Evolutionary conservation across 1,140 invertebrate genomes (phyloP).

Genomic region (Babylonia areolata): DNA sequence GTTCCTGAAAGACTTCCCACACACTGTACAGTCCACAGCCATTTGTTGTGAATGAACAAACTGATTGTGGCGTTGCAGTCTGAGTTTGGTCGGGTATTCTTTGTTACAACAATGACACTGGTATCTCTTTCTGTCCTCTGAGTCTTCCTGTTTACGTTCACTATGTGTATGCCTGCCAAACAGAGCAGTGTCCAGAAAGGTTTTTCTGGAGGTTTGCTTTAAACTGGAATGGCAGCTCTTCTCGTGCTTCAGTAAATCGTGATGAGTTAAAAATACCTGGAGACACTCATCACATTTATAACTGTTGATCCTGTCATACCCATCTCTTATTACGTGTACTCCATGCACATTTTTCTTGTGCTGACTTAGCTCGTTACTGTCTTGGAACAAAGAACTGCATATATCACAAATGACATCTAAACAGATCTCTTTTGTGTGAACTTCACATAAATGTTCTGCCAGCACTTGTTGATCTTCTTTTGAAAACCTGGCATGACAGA

Average conservation of each 20-base stretch:
- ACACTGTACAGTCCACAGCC: too few relatives aligned
- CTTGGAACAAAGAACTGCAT: background rate
- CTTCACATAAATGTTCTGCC: background rate
- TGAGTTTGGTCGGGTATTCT: background rate
- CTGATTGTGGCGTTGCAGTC: background rate
- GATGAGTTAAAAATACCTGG: background rate
- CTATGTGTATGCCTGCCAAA: background rate
- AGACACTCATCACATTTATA: background rate
- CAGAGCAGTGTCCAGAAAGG: background rate
- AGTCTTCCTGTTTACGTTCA: background rate
- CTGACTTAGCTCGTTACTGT: background rate
- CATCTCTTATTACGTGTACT: too few relatives aligned
- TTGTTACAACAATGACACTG: background rate
- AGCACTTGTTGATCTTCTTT: background rate
- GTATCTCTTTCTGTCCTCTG: background rate
- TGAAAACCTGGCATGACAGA: background rate
- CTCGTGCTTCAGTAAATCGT: background rate
- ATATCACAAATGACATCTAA: background rate
- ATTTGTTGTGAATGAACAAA: background rate
- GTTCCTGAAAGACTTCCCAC: too few relatives aligned
- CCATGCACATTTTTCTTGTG: background rate
- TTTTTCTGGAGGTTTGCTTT: background rate
- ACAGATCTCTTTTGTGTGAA: background rate
- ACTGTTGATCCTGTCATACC: background rate
- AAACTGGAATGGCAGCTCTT: background rate